Evolutionary conservation across 2,113 vertebrate genomes (phyloP), one percentile per base, ranked within the genome.

Genomic region (Arothron firmamentum): DNA sequence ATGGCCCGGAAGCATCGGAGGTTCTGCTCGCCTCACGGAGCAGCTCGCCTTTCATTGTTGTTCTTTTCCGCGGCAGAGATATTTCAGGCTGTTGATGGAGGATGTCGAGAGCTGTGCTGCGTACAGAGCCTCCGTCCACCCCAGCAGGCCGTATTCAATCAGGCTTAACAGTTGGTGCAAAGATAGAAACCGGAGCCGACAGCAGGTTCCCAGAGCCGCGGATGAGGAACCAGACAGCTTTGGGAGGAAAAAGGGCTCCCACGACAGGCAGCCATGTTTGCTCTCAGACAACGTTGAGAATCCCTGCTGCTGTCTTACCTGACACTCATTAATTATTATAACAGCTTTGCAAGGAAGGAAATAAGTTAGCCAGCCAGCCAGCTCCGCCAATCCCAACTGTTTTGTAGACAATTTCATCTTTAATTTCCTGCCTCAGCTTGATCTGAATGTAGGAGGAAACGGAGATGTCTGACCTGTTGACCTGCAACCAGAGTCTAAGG

Each of bases 301-400:
- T 38, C 34, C 34, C 10, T 12, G 19, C 31, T 19, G 21, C 15
- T 3, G 1, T 34, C 11, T 64, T 68, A 52, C 46, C 61, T 57
- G 46, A 66, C 41, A 70, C 28, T 59, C 62, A n/a, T 18, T 65
- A 59, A 66, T 71, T 76, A 67, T 77, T 78, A 70, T 64, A 28
- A 64, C 56, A 70, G 58, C 42, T 69, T 15, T 2, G 34, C 12
- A 55, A 57, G 46, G 34, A 12, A 38, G 34, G 11, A 12, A 60
- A 46, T 25, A 60, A 49, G 13, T 8, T 10, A 7, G 14, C 13
- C 14, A 52, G 14, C 13, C 14, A 52, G 3, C 31, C 28, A 41
- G 66, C 50, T 50, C 19, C 16, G 42, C 79, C 47, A 45, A 53
- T 60, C 17, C 64, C 59, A 73, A 73, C 75, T n/a, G n/a, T n/a